A percentile compares a stretch with the other conserved stretches of the same genome.
Evolutionary conservation across 2,113 vertebrate species (phyloP).

Genomic region (Chionodraco myersi): DNA sequence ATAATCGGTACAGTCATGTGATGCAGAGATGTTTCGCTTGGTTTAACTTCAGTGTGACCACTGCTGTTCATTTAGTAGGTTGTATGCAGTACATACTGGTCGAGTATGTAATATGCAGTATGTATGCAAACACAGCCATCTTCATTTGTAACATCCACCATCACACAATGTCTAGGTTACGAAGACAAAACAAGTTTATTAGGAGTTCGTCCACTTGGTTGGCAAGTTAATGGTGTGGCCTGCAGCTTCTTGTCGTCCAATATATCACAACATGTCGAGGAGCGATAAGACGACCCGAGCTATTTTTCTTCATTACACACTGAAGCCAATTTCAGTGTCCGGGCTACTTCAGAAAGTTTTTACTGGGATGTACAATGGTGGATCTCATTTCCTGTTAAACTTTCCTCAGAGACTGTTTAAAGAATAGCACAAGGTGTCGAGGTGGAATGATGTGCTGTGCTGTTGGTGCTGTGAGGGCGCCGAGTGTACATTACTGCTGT

Average conservation of each 20-base stretch:
- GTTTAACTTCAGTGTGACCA: too few relatives aligned
- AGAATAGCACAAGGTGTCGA: slow-evolving; percentile 22
- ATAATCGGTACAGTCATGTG: too few relatives aligned
- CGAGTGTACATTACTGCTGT: slow-evolving; percentile 32
- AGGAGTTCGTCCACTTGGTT: slow-evolving; percentile 7
- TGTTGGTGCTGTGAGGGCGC: slow-evolving; percentile 4
- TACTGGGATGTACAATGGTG: slow-evolving; percentile 4
- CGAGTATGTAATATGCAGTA: too few relatives aligned
- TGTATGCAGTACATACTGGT: too few relatives aligned
- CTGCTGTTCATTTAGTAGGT: too few relatives aligned
- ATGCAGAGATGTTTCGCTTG: too few relatives aligned
- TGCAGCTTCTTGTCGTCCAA: slow-evolving; percentile 30
- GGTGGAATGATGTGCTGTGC: slow-evolving; percentile 23
- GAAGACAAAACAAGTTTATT: slow-evolving; percentile 3
- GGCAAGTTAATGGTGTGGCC: neutral
- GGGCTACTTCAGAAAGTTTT: slow-evolving; percentile 21
- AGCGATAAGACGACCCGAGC: slow-evolving; percentile 12
- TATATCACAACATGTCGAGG: slow-evolving; percentile 25
- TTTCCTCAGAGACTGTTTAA: slow-evolving; percentile 37
- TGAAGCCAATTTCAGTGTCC: slow-evolving; percentile 6
- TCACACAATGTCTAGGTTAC: neutral
- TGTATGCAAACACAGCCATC: neutral
- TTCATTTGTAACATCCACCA: neutral
- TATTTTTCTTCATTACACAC: slow-evolving; percentile 44
- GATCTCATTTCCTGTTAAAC: slow-evolving; percentile 57